Percentiles rank a stretch among this genome's conserved stretches.
These are phyloP conservation scores for Drosophila rubida DNA, from an alignment of 2,888 invertebrate species.

Conservation along the genomic window DNA sequence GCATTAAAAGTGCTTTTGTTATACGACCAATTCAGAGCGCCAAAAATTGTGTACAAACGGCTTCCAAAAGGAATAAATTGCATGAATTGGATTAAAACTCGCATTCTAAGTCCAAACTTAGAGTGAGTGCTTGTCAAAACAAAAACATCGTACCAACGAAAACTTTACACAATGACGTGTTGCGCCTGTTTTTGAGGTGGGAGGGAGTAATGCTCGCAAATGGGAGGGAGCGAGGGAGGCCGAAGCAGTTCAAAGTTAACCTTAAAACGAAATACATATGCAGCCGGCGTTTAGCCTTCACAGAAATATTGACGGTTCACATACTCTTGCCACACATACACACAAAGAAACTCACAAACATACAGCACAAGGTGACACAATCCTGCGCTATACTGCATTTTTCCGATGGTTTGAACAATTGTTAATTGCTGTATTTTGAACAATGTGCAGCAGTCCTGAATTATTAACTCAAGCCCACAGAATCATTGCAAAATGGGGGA, in stretches of 20 bases:
- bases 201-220: not conserved
- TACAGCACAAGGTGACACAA: constrained; percentile 1
- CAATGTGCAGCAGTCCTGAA: not conserved
- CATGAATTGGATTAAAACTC: not conserved
- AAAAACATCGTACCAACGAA: not conserved
- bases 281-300: constrained; percentile 59
- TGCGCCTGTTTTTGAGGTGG: constrained; percentile 16
- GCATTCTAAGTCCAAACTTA: not conserved
- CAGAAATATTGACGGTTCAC: constrained; percentile 14
- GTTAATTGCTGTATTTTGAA: not conserved
- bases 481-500: not conserved
- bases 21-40: constrained; percentile 24
- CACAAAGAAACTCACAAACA: not conserved
- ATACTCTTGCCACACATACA: not conserved
- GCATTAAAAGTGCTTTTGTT: constrained; percentile 34
- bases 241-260: constrained; percentile 12
- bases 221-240: not conserved
- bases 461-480: not conserved
- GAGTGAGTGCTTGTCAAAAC: not conserved
- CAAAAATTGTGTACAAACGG: not conserved
- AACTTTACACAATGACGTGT: constrained; percentile 14
- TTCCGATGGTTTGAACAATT: not conserved
- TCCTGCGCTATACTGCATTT: not conserved
- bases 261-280: constrained; percentile 37
- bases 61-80: constrained; percentile 6